Conservation (phyloP, 2,888 invertebrate genomes). For the Teleiodes luculella region DNA sequence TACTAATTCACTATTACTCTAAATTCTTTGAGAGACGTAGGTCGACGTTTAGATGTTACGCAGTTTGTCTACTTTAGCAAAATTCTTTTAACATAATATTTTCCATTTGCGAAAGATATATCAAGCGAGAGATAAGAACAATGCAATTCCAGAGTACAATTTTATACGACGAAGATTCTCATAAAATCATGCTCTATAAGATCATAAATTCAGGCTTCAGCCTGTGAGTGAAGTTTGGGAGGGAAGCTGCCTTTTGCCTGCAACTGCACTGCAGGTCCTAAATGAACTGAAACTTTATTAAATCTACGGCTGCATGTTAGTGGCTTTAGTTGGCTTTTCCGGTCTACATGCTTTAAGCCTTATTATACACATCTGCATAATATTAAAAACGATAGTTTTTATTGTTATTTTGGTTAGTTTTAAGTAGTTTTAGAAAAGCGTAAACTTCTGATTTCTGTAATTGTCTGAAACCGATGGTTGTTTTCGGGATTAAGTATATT, state of each 20-base stretch:
- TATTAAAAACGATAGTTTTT: not conserved
- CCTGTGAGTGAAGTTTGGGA: not conserved
- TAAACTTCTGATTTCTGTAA: too few species aligned
- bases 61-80: too few species aligned
- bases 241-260: not conserved
- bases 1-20: too few species aligned
- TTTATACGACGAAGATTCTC: not conserved
- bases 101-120: not conserved
- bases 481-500: too few species aligned
- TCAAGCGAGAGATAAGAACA: not conserved
- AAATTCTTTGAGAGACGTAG: too few species aligned
- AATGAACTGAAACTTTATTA: conserved; percentile 6
- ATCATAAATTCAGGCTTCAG: conserved; percentile 2
- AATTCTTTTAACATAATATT: too few species aligned
- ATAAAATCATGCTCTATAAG: conserved; percentile 1
- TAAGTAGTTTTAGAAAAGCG: too few species aligned
- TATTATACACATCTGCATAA: not conserved
- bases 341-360: not conserved
- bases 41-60: too few species aligned
- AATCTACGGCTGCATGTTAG: not conserved
- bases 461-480: too few species aligned
- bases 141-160: not conserved
- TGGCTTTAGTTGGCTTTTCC: not conserved
- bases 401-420: not conserved
- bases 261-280: not conserved